These are phyloP conservation scores for Augiades crinisus DNA, from an alignment of 2,888 invertebrate genomes.

Conservation along the genomic window DNA sequence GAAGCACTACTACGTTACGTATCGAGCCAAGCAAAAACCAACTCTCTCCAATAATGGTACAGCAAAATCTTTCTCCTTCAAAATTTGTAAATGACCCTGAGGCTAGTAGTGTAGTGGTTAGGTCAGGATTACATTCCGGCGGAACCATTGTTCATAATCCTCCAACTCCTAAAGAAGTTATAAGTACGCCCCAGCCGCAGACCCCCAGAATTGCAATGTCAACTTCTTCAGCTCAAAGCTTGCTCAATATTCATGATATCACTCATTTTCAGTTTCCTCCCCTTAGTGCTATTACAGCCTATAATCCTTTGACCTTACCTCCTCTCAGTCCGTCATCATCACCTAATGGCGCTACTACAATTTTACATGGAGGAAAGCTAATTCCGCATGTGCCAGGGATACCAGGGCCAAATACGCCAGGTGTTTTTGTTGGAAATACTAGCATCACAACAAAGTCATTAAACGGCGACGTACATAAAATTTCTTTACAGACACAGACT, in stretches of 20 bases:
- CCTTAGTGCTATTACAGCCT: conserved; percentile 85
- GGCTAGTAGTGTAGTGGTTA: conserved; percentile 87
- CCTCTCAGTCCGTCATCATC: conserved; percentile 70
- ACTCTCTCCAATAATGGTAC: conserved; percentile 79
- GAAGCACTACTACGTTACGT: conserved; percentile 85
- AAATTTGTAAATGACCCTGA: conserved; percentile 69
- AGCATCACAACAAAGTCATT: conserved; percentile 45
- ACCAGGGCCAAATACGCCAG: conserved; percentile 88
- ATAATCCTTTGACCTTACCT: conserved; percentile 85
- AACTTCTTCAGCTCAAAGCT: conserved; percentile 58
- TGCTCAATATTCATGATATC: conserved; percentile 75
- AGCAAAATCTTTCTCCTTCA: conserved; percentile 72
- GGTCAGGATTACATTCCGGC: conserved; percentile 91
- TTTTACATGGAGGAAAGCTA: conserved; percentile 86
- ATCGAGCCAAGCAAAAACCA: conserved; percentile 84
- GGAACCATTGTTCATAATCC: conserved; percentile 88
- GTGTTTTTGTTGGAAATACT: conserved; percentile 55
- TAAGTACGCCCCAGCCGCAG: conserved; percentile 66
- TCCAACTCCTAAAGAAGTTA: conserved; percentile 72
- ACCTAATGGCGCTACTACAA: conserved; percentile 83
- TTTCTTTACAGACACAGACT: conserved; percentile 39
- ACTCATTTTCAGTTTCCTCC: conserved; percentile 85
- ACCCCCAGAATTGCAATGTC: conserved; percentile 81
- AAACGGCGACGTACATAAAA: conserved; percentile 46
- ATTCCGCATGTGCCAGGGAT: conserved; percentile 94